Evolutionary conservation across 1,140 invertebrate species (phyloP).

Genomic region (Drosophila ercepeae): DNA sequence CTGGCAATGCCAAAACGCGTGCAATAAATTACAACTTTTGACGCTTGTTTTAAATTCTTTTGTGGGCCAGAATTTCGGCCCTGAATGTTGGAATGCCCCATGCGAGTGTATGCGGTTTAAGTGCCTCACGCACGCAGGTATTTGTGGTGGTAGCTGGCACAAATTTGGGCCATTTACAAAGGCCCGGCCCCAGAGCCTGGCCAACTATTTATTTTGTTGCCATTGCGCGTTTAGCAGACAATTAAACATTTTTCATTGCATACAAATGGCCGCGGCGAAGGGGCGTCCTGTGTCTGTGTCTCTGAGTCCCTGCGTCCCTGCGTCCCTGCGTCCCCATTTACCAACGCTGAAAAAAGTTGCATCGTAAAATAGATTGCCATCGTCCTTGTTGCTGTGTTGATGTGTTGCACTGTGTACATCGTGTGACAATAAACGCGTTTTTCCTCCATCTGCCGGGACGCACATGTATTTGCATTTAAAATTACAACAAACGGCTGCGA

Average conservation of each 20-base stretch:
- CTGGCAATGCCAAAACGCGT: slow-evolving; percentile 8
- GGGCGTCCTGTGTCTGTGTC: too few relatives aligned
- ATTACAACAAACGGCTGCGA: slow-evolving; percentile 38
- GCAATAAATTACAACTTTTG: slow-evolving; percentile 78
- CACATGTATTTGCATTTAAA: slow-evolving; percentile 65
- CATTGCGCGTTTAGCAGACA: slow-evolving; percentile 77
- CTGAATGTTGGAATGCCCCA: slow-evolving; percentile 2
- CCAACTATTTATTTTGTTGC: slow-evolving; percentile 63
- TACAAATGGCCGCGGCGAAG: slow-evolving; percentile 57
- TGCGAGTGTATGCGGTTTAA: slow-evolving; percentile 30
- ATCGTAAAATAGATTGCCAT: slow-evolving; percentile 58
- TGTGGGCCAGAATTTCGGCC: slow-evolving; percentile 52
- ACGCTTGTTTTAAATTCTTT: slow-evolving; percentile 68
- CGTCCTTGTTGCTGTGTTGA: slow-evolving; percentile 31
- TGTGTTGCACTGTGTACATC: slow-evolving; percentile 1
- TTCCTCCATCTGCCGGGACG: slow-evolving; percentile 30
- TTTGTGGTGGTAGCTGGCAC: slow-evolving; percentile 42
- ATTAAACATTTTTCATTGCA: slow-evolving; percentile 81
- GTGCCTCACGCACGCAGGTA: slow-evolving; percentile 62
- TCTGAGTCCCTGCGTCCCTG: neutral
- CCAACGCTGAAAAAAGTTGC: slow-evolving; percentile 35
- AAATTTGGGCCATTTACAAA: slow-evolving; percentile 52
- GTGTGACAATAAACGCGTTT: slow-evolving; percentile 50
- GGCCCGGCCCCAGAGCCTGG: slow-evolving; percentile 3
- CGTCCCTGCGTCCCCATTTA: neutral